Evolutionary conservation across 2,113 vertebrate genomes (phyloP).

Genomic region (Bos javanicus): DNA sequence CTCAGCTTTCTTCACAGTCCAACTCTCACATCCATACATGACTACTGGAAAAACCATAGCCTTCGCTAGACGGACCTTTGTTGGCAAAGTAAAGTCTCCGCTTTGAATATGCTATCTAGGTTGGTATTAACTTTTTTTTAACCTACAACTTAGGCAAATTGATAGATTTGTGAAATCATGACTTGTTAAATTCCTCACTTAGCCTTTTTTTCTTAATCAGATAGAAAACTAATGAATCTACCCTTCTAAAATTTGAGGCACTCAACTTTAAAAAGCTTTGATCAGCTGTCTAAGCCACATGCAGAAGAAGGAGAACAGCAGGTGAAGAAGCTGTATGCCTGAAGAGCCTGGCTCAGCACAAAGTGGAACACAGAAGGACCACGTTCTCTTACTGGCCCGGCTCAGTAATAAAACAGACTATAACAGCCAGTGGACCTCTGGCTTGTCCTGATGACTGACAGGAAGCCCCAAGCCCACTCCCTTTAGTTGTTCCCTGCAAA

Average conservation of each 20-base stretch:
- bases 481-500: not conserved
- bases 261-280: not conserved
- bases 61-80: no score
- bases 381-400: constrained; percentile 33
- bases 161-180: not conserved
- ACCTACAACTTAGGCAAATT: not conserved
- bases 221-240: constrained; percentile 14
- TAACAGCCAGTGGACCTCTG: constrained; percentile 2
- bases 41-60: no score
- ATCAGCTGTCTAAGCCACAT: not conserved
- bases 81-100: no score
- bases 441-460: constrained; percentile 38
- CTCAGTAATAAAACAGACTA: constrained; percentile 49
- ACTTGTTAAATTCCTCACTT: not conserved
- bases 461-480: not conserved
- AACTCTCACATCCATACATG: no score
- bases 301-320: not conserved
- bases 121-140: not conserved
- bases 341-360: not conserved
- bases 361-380: not conserved
- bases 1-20: no score
- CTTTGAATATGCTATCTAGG: no score
- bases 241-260: not conserved
- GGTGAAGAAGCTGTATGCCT: not conserved
- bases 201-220: not conserved